A percentile compares a stretch with the other conserved stretches of the same genome.
Evolutionary conservation across 2,888 invertebrate species (phyloP).

Genomic region (Trachelus tabidus): DNA sequence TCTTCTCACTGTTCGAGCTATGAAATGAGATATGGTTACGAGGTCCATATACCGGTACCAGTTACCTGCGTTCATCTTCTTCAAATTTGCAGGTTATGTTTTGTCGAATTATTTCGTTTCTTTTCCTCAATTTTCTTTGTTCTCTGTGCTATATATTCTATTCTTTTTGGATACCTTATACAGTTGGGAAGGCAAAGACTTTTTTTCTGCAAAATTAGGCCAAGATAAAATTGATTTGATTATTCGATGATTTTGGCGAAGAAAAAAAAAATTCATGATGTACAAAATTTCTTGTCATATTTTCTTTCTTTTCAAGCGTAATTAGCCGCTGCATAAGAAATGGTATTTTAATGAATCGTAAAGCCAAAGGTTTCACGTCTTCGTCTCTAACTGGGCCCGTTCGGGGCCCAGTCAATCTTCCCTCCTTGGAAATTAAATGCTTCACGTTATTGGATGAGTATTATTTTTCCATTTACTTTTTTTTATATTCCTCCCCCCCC

Average conservation of each 20-base stretch:
- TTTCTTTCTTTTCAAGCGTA: conserved; percentile 32
- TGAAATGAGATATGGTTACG: conserved; percentile 60
- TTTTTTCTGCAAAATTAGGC: neutral
- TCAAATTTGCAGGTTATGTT: conserved; percentile 59
- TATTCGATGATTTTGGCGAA: neutral
- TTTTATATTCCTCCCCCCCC: neutral
- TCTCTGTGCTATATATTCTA: neutral
- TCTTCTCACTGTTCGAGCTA: conserved; percentile 39
- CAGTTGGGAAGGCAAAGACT: no score
- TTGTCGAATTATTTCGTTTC: neutral
- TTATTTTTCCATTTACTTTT: neutral
- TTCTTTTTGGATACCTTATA: no score
- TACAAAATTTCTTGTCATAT: neutral
- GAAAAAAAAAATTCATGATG: no score
- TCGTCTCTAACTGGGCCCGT: conserved; percentile 24
- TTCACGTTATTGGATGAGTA: neutral
- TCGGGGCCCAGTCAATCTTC: conserved; percentile 44
- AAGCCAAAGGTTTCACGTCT: conserved; percentile 43
- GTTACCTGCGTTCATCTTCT: conserved; percentile 27
- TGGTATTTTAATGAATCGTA: conserved; percentile 60
- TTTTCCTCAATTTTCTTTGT: neutral
- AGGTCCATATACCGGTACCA: conserved; percentile 31
- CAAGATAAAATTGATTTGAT: neutral
- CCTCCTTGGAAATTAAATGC: conserved; percentile 44
- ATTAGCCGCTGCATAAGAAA: conserved; percentile 58